These are phyloP conservation scores for Chloroclysta siterata DNA, from an alignment of 2,888 invertebrate species.

Conservation along the genomic window DNA sequence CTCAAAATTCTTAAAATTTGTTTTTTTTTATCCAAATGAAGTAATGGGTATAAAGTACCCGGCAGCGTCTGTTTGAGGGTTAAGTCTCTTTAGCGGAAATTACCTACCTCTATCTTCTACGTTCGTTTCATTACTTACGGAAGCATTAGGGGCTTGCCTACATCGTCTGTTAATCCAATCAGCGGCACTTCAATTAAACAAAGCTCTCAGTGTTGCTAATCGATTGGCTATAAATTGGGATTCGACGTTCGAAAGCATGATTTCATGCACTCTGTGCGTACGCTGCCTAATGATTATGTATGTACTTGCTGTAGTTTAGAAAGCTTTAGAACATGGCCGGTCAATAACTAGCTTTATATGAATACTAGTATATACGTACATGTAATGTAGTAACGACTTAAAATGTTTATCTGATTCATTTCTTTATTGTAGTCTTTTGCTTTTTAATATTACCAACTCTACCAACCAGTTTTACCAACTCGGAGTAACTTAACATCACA, in stretches of 20 bases:
- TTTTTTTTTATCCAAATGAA: neutral
- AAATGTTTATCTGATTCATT: neutral
- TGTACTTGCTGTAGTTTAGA: conserved; percentile 19
- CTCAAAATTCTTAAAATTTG: neutral
- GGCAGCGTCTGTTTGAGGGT: conserved; percentile 16
- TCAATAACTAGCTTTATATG: neutral
- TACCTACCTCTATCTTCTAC: conserved; percentile 48
- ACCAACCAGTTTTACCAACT: too few relatives aligned
- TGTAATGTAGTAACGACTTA: too few relatives aligned
- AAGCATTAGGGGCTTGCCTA: conserved; percentile 50
- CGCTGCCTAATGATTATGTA: conserved; percentile 24
- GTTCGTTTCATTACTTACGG: conserved; percentile 55
- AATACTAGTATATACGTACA: neutral
- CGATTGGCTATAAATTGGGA: conserved; percentile 72
- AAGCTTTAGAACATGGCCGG: conserved; percentile 15
- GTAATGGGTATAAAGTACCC: conserved; percentile 11
- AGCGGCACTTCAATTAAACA: conserved; percentile 75
- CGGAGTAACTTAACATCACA: too few relatives aligned
- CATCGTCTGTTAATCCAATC: conserved; percentile 69
- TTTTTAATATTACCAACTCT: too few relatives aligned
- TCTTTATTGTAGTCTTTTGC: too few relatives aligned
- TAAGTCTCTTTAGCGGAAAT: conserved; percentile 28
- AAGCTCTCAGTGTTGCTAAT: conserved; percentile 73
- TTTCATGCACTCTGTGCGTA: conserved; percentile 61
- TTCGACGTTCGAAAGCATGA: conserved; percentile 62